These are phyloP conservation scores for Ophion ellenae DNA, from an alignment of 2,888 invertebrate genomes.

Conservation along the genomic window DNA sequence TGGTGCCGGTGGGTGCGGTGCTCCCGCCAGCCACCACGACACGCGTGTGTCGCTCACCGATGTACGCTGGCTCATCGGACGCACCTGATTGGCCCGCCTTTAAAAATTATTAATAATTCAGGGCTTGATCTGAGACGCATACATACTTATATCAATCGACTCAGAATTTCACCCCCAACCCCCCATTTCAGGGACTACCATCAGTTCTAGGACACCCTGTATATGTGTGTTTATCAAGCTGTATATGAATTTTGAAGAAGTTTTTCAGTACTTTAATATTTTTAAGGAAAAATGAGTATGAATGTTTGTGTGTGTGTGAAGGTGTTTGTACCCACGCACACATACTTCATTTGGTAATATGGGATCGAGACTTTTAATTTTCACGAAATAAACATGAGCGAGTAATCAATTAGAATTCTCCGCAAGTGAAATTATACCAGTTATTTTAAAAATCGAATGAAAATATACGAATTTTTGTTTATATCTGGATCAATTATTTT, in stretches of 20 bases:
- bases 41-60: too few species aligned
- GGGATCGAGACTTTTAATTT: background rate
- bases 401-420: background rate
- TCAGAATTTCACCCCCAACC: too few species aligned
- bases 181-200: too few species aligned
- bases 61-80: too few species aligned
- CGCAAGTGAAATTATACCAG: background rate
- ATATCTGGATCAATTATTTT: background rate
- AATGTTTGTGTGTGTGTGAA: background rate
- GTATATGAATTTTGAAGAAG: background rate
- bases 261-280: constrained; percentile 34
- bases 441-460: background rate
- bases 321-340: background rate
- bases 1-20: too few species aligned
- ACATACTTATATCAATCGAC: too few species aligned
- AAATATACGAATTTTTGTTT: background rate
- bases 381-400: background rate
- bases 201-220: too few species aligned
- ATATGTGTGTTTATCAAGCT: constrained; percentile 12
- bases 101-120: too few species aligned
- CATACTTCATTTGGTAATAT: constrained; percentile 16
- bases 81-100: too few species aligned
- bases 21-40: too few species aligned
- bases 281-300: background rate
- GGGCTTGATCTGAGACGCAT: too few species aligned